Evolutionary conservation across 1,140 invertebrate species (phyloP), one percentile per base, ranked within the genome.

Genomic region (Polypedilum pembai): DNA sequence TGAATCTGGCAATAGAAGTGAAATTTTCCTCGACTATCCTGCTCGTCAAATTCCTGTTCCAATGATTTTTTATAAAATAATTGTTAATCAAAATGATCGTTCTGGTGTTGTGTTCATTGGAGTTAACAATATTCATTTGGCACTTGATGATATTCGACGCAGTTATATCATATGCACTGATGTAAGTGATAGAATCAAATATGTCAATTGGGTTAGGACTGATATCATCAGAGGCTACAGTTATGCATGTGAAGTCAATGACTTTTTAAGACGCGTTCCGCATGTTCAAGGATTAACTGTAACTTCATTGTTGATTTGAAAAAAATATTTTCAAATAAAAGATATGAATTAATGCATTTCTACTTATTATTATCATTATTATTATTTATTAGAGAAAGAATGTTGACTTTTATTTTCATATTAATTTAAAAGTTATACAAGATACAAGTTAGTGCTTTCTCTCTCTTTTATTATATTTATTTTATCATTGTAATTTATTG

Each of bases 51-150:
- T 84, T 8, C 83, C 83, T 0, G 83, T 84, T 1, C 83, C 83
- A 4, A 78, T 80, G 18, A 83, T 83, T 76, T 84, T 77, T 75
- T 84, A 83, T 72, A 84, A 83, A 80, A 82, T 83, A 15, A n/a
- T 74, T 45, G 20, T 45, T 1, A 40, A 74, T 56, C 8, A 18
- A 17, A 40, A 21, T 45, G 8, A 41, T 21, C 20, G 45, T 17
- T 24, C 20, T n/a, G 73, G 73, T 2, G 7, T 74, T 17, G 73
- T 74, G 12, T 41, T 74, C 5, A 12, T 74, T 56, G 73, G 73
- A 21, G 40, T 45, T 45, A 74, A 74, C 41, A 74, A 56, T 40
- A 4, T 20, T 24, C 18, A 45, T 45, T 21, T 56, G 20, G n/a
- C 40, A 15, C 40, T 24, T 8, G 40, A 45, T 10, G 20, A 74